Percentiles rank a stretch among this genome's conserved stretches.
Conservation (phyloP, 2,797 vertebrate genomes). For the Acipenser transmontanus region DNA sequence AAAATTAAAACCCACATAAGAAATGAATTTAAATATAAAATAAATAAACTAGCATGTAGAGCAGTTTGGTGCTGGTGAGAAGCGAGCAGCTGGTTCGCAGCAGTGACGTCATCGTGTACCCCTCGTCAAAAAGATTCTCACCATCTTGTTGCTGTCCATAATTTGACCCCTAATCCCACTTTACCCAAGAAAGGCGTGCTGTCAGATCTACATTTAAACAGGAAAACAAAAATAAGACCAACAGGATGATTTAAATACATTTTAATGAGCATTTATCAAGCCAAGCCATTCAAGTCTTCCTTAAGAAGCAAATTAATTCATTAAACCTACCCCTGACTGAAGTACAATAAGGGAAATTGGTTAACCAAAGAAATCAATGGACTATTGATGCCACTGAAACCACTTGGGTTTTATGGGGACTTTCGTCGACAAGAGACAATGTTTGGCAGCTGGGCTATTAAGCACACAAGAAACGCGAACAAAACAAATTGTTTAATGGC, state of each 20-base stretch:
- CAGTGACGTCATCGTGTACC: slow-evolving; percentile 18
- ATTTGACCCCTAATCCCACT: slow-evolving; percentile 68
- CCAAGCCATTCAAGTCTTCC: slow-evolving; percentile 31
- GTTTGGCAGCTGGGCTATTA: slow-evolving; percentile 41
- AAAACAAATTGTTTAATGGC: slow-evolving; percentile 15
- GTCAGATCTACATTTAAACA: slow-evolving; percentile 64
- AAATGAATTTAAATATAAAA: slow-evolving; percentile 2
- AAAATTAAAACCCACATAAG: not conserved
- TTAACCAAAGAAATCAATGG: slow-evolving; percentile 31
- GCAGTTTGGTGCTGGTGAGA: slow-evolving; percentile 52
- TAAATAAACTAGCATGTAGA: not conserved
- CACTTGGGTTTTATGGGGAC: slow-evolving; percentile 31
- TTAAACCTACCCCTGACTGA: slow-evolving; percentile 28
- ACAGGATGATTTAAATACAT: slow-evolving; percentile 48
- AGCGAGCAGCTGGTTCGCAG: slow-evolving; percentile 53
- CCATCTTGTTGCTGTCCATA: slow-evolving; percentile 10
- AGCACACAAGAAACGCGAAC: slow-evolving; percentile 29
- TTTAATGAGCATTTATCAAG: slow-evolving; percentile 56
- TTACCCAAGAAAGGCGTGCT: slow-evolving; percentile 79
- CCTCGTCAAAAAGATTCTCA: not conserved
- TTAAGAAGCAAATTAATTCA: slow-evolving; percentile 31
- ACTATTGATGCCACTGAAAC: slow-evolving; percentile 25
- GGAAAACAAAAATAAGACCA: slow-evolving; percentile 47
- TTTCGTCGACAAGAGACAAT: slow-evolving; percentile 28
- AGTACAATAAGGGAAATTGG: slow-evolving; percentile 40